Base-by-base conservation (phyloP, 2,797 vertebrate genomes). In the Chrysocyon brachyurus region DNA sequence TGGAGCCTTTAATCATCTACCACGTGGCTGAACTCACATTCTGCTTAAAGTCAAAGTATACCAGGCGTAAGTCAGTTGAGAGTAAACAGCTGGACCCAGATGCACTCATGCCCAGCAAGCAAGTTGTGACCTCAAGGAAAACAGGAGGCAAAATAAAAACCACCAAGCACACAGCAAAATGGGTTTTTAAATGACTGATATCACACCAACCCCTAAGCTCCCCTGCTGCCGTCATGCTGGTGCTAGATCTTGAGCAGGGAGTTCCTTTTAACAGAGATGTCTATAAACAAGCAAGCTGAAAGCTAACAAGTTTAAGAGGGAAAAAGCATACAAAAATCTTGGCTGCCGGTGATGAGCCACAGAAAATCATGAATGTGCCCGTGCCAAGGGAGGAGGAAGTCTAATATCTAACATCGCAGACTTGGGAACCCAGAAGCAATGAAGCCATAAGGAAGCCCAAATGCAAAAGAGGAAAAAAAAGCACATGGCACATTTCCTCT, bases 351-450 rank as follows among this genome's bases (percentile, higher is more conserved):
- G 95, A 98, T 97, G 70, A 98, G 95, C 94, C 26, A 96, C 61
- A 68, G 36, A 98, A 98, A 98, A 94, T 96, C 94, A 15, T 52
- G 84, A 92, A 85, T 40, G 92, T 91, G 96, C 97, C 96, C 98
- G 63, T 96, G 98, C 98, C 98, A 98, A 94, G 92, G 97, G 98
- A 98, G 96, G 92, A 98, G 98, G 98, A 98, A 98, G 98, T 96
- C 97, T 95, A 98, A 97, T 98, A 98, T 96, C 97, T 97, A 98
- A 96, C 83, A 78, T 78, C 98, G 98, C 97, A 97, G 95, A 98
- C 97, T 17, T 95, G 93, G 95, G 98, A 98, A 98, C 98, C 98
- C 95, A 98, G 98, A 98, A 98, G 98, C 98, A 96, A 97, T 5
- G 98, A 98, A 98, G 93, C 90, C 70, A 40, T 10, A 90, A 97